Evolutionary conservation across 2,113 vertebrate genomes (phyloP).

Genomic region (Ageneiosus marmoratus): DNA sequence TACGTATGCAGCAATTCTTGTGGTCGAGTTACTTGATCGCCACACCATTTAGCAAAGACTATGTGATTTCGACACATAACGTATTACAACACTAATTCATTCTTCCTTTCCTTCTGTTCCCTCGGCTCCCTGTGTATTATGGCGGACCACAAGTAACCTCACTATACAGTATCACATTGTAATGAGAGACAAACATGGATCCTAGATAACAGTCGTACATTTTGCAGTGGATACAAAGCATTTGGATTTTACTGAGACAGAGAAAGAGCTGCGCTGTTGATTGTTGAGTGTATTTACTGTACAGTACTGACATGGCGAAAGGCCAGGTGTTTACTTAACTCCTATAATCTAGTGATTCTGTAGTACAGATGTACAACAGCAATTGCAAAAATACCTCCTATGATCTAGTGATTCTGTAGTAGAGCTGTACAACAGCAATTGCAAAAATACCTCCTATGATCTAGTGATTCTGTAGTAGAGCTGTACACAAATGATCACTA

Average conservation of each 20-base stretch:
- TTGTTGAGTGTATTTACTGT: neutral
- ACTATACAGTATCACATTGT: neutral
- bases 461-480: no score
- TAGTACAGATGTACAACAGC: no score
- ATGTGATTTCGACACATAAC: neutral
- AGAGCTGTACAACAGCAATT: no score
- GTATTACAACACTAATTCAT: neutral
- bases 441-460: no score
- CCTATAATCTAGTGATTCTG: neutral
- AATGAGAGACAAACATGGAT: neutral
- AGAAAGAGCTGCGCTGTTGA: neutral
- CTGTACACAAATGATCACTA: neutral
- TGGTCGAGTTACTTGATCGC: neutral
- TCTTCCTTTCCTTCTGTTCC: no score
- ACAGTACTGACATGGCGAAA: neutral
- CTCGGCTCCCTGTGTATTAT: neutral
- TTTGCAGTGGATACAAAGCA: neutral
- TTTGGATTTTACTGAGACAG: neutral
- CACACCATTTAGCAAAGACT: neutral
- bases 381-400: no score
- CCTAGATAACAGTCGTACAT: neutral
- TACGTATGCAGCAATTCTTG: neutral
- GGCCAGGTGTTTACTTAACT: neutral
- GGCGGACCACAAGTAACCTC: rapidly evolving
- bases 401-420: neutral